A percentile compares a stretch with the other conserved stretches of the same genome.
Evolutionary conservation across 2,797 vertebrate genomes (phyloP).

Genomic region (Nyctalus aviator): DNA sequence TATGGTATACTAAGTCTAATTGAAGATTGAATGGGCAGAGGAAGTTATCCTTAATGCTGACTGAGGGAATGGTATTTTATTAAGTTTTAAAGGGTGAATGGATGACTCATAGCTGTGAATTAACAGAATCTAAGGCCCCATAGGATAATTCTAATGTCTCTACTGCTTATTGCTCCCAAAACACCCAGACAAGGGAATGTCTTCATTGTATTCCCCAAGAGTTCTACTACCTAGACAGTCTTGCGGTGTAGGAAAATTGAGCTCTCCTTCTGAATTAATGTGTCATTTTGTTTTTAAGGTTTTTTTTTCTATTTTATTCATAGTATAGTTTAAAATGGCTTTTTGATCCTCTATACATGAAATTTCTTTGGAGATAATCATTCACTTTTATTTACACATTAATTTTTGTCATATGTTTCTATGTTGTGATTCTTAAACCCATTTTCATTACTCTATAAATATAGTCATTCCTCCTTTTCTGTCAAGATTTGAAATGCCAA

Average conservation of each 20-base stretch:
- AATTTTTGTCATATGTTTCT: neutral
- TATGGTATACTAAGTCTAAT: neutral
- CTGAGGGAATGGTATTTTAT: neutral
- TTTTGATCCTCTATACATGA: neutral
- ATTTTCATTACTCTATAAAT: neutral
- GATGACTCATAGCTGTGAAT: neutral
- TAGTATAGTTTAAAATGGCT: neutral
- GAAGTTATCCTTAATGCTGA: neutral
- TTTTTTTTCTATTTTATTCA: neutral
- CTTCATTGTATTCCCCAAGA: neutral
- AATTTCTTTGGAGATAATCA: neutral
- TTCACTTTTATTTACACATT: neutral
- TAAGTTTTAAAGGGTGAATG: neutral
- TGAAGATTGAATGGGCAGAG: neutral
- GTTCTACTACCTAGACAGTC: neutral
- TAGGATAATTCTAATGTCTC: neutral
- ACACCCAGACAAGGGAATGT: neutral
- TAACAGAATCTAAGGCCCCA: neutral
- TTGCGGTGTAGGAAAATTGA: neutral
- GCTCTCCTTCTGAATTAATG: neutral
- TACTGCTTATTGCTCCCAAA: neutral
- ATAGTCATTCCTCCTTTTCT: neutral
- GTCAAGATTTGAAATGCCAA: neutral
- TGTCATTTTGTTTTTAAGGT: neutral
- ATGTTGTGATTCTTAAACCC: neutral